phyloP scores from a whole-genome alignment of 2,797 vertebrate species.

The Helicolenus hilgendorfi region DNA sequence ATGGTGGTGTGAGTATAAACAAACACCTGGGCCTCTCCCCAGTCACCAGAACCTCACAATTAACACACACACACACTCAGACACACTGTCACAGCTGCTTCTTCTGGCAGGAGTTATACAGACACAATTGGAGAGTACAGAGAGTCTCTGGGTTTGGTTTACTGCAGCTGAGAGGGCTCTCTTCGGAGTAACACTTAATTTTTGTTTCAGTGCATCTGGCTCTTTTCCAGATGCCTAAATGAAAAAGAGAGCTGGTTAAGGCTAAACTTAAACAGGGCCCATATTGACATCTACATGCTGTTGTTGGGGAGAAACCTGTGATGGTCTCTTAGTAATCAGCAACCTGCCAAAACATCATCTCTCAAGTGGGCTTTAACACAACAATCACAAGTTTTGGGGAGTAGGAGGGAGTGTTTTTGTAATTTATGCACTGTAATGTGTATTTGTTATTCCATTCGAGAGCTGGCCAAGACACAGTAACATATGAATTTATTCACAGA shows the following conservation, averaged over 20 bases:
- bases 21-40: constrained; percentile 78
- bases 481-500: constrained; percentile 31
- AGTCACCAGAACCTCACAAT: constrained; percentile 63
- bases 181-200: constrained; percentile 38
- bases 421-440: neutral
- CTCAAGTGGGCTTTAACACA: constrained; percentile 16
- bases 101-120: constrained; percentile 49
- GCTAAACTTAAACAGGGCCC: neutral
- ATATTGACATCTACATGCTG: neutral
- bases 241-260: constrained; percentile 9
- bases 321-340: constrained; percentile 11
- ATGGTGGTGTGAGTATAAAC: constrained; percentile 79
- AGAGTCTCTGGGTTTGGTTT: constrained; percentile 58
- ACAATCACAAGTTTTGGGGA: neutral
- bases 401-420: constrained; percentile 8
- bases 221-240: constrained; percentile 8
- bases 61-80: constrained; percentile 30
- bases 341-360: constrained; percentile 28
- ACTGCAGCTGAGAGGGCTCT: constrained; percentile 48
- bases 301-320: constrained; percentile 15
- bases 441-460: constrained; percentile 11
- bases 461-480: constrained; percentile 20
- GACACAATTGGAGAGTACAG: constrained; percentile 52
- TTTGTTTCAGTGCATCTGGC: constrained; percentile 23
- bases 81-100: constrained; percentile 61